Evolutionary conservation across 2,113 vertebrate species (phyloP), one percentile per base, ranked within the genome.

Genomic region (Probosciger aterrimus): DNA sequence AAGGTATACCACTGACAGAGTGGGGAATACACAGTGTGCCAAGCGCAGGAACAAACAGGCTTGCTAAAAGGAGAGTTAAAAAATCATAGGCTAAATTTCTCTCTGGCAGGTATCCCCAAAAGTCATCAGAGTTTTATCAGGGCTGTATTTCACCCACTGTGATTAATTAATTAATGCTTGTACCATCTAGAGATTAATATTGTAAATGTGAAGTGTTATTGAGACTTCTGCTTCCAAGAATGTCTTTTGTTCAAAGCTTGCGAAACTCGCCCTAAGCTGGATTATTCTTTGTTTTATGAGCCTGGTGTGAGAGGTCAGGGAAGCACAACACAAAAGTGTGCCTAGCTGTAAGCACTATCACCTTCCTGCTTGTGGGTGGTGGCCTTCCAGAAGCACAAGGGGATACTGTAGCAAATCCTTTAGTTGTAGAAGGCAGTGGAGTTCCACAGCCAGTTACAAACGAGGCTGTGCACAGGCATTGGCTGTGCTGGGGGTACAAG

Each of bases 381-480:
- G 50, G 10, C 35, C 41, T 35, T 62, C 37, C 25, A 69, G 73
- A 74, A 79, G 44, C 31, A 20, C 19, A 37, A n/a, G 25, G 9
- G 33, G 9, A 25, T 18, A 27, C 17, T 63, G 77, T 5, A 80
- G 77, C 47, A 87, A 64, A 82, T 41, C 39, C 69, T 49, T 22
- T 39, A 47, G 27, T 55, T 60, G 64, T 70, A 41, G 16, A 46
- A 64, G 17, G 33, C 70, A 63, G 17, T 47, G 50, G 37, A n/a
- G 9, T 53, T 82, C 35, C 39, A 30, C 33, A 55, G 1, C 3
- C 24, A 52, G 33, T 11, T 37, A 15, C 19, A 12, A 50, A 60
- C 0, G 2, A 75, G 15, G 28, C 17, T 44, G 1, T 0, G 2
- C 16, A 44, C 44, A 11, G 7, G 13, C 8, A 10, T 10, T 9